A percentile compares a stretch with the other conserved stretches of the same genome.
Evolutionary conservation across 2,113 vertebrate genomes (phyloP).

Genomic region (Erythrolamprus reginae): DNA sequence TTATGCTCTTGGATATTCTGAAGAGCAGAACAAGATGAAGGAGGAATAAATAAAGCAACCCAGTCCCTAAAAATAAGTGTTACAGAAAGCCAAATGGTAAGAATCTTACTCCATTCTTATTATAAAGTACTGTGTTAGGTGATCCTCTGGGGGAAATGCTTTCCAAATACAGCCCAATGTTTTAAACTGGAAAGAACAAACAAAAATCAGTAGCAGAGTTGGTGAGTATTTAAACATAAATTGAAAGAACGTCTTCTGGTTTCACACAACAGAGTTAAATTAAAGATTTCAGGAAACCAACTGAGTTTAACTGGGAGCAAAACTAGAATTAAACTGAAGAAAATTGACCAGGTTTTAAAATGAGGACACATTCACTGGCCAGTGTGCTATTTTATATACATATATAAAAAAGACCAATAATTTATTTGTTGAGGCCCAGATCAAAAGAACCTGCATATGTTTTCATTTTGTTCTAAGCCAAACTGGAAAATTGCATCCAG

Average conservation of each 20-base stretch:
- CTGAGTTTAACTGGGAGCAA: conserved; percentile 70
- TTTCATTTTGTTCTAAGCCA: conserved; percentile 79
- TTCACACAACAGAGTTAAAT: conserved; percentile 78
- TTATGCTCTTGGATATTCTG: background rate
- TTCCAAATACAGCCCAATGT: background rate
- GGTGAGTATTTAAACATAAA: conserved; percentile 68
- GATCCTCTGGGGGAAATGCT: background rate
- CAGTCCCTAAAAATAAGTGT: background rate
- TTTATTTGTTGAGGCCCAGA: conserved; percentile 77
- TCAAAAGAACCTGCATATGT: conserved; percentile 80
- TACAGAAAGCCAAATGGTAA: background rate
- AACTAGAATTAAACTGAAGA: conserved; percentile 55
- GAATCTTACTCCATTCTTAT: background rate
- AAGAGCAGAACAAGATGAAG: background rate
- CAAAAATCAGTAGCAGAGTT: conserved; percentile 68
- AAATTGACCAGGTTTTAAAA: conserved; percentile 68
- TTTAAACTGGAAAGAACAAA: conserved; percentile 38
- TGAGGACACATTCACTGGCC: conserved; percentile 75
- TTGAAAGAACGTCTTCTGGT: conserved; percentile 71
- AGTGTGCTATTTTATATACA: conserved; percentile 30
- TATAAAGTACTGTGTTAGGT: background rate
- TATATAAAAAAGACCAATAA: conserved; percentile 34
- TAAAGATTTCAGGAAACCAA: conserved; percentile 75
- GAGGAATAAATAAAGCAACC: no score
- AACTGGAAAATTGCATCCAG: conserved; percentile 84